Conservation (phyloP, 35 echinoderm and acorn worm genomes). For the Anneissia japonica region DNA sequence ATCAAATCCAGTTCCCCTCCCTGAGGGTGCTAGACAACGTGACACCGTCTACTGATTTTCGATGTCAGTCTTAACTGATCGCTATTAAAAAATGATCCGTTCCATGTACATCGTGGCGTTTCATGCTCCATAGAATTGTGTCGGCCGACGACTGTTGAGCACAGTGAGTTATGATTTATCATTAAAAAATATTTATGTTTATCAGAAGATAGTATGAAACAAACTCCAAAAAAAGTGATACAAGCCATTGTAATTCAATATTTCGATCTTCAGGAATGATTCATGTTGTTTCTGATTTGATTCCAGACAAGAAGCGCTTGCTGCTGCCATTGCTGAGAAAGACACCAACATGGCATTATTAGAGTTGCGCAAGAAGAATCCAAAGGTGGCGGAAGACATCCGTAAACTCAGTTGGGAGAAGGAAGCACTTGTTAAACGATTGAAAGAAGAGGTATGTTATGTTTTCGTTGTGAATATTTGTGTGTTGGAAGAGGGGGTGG, state of each 20-base stretch:
- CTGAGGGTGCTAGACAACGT: too few relatives aligned
- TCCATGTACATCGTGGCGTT: too few relatives aligned
- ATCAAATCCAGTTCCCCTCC: too few relatives aligned
- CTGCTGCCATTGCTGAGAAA: conserved; percentile 94
- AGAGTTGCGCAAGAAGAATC: conserved; percentile 73
- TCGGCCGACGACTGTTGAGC: too few relatives aligned
- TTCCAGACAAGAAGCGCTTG: conserved; percentile 90
- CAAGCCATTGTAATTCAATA: conserved; percentile 6
- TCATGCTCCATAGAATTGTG: neutral
- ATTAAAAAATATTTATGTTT: too few relatives aligned
- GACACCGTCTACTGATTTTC: too few relatives aligned
- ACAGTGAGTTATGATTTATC: too few relatives aligned
- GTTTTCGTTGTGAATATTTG: too few relatives aligned
- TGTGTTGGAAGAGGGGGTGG: too few relatives aligned
- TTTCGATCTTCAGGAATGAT: neutral
- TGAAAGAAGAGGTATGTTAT: conserved; percentile 88
- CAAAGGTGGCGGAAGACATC: conserved; percentile 89
- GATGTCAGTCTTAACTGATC: too few relatives aligned
- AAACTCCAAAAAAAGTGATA: neutral
- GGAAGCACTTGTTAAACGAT: conserved; percentile 79
- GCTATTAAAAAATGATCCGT: too few relatives aligned
- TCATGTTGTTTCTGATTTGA: conserved; percentile 2
- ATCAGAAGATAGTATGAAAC: too few relatives aligned
- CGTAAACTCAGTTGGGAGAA: conserved; percentile 88
- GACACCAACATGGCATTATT: conserved; percentile 94